phyloP scores from a whole-genome alignment of 2,113 vertebrate species.

The Psophia crepitans region DNA sequence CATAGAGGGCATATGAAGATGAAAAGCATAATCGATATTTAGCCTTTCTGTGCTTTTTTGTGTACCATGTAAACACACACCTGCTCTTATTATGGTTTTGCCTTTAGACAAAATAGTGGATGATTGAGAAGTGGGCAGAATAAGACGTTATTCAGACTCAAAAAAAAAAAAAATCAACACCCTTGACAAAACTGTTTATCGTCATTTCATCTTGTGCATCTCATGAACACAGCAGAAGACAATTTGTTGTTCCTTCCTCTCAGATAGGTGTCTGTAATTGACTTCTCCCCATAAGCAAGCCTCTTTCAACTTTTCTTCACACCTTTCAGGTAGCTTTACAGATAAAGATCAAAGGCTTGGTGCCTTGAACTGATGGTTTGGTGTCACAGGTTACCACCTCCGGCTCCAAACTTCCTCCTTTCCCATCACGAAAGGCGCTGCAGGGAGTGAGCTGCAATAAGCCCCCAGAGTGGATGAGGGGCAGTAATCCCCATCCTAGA shows the following conservation, averaged over 20 bases:
- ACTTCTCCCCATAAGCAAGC: background rate
- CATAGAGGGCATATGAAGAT: background rate
- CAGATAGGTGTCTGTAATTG: background rate
- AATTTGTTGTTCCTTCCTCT: background rate
- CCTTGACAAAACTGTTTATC: background rate
- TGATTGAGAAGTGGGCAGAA: background rate
- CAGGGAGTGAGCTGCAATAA: background rate
- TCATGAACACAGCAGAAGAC: background rate
- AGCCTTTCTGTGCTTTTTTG: background rate
- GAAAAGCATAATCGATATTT: background rate
- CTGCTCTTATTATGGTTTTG: background rate
- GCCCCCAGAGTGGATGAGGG: background rate
- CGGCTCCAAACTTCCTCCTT: background rate
- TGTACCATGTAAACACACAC: background rate
- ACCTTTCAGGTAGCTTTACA: background rate
- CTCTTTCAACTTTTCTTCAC: background rate
- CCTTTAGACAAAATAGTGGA: background rate
- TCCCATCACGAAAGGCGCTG: background rate
- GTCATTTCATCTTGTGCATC: background rate
- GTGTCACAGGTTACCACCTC: background rate
- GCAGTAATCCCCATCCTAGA: background rate
- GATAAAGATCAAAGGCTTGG: background rate
- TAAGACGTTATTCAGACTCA: background rate
- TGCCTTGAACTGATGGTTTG: background rate
- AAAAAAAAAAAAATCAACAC: background rate